Percentiles rank a stretch among this genome's conserved stretches.
phyloP scores from a whole-genome alignment of 2,113 vertebrate species.

The Peromyscus maniculatus region DNA sequence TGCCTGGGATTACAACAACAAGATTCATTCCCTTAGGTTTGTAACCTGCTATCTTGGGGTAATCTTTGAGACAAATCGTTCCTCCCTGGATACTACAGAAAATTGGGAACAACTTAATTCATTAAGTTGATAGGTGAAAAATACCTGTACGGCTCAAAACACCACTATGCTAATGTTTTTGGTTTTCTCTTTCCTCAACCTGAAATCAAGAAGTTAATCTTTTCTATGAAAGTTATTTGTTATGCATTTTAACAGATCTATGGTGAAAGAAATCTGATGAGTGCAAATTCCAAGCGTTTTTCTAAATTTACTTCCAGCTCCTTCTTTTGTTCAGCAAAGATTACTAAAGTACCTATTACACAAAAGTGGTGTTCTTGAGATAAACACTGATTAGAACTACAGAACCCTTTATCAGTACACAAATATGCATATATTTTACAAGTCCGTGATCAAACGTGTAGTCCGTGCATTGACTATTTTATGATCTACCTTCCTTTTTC shows the following conservation, averaged over 20 bases:
- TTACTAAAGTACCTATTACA: slow-evolving; percentile 48
- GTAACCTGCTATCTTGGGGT: slow-evolving; percentile 47
- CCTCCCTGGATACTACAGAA: slow-evolving; percentile 45
- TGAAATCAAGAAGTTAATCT: slow-evolving; percentile 59
- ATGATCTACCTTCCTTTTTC: slow-evolving; percentile 1
- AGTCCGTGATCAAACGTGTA: not conserved
- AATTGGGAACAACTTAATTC: slow-evolving; percentile 52
- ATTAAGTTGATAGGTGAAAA: slow-evolving; percentile 53
- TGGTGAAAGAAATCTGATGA: slow-evolving; percentile 65
- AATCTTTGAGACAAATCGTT: slow-evolving; percentile 61
- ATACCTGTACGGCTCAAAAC: not conserved
- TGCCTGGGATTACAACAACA: slow-evolving; percentile 41
- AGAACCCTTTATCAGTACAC: slow-evolving; percentile 3
- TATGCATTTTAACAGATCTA: slow-evolving; percentile 17
- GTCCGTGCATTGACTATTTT: not conserved
- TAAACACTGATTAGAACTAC: slow-evolving; percentile 36
- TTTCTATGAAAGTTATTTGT: slow-evolving; percentile 21
- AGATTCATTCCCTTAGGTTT: slow-evolving; percentile 61
- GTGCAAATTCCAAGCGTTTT: slow-evolving; percentile 50
- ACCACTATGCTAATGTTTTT: not conserved
- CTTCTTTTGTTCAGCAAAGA: slow-evolving; percentile 17
- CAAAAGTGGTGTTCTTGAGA: not conserved
- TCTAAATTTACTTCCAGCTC: slow-evolving; percentile 61
- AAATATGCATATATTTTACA: slow-evolving; percentile 50
- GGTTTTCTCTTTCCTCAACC: slow-evolving; percentile 1